phyloP scores from a whole-genome alignment of 2,888 invertebrate species.

The Cataglyphis altisquamis region DNA sequence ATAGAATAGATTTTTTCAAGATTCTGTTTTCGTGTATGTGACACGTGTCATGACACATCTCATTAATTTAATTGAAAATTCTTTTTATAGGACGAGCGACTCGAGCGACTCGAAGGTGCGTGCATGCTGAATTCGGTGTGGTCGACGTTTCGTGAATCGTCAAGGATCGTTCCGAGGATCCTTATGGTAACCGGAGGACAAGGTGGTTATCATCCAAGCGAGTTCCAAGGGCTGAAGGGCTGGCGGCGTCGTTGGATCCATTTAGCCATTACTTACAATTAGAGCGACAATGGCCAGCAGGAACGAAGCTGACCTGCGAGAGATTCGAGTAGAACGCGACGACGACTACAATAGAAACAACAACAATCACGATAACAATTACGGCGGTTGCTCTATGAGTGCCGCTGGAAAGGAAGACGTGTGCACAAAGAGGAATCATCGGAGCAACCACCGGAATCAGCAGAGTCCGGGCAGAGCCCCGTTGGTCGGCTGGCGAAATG shows the following conservation, averaged over 20 bases:
- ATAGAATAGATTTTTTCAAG: not conserved
- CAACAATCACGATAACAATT: conserved; percentile 67
- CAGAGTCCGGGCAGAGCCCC: conserved; percentile 74
- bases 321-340: conserved; percentile 45
- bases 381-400: conserved; percentile 32
- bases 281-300: conserved; percentile 80
- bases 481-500: conserved; percentile 84
- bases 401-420: conserved; percentile 66
- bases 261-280: conserved; percentile 81
- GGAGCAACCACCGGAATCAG: conserved; percentile 43
- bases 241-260: conserved; percentile 84
- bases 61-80: not conserved
- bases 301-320: conserved; percentile 73
- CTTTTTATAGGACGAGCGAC: conserved; percentile 72
- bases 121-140: conserved; percentile 81
- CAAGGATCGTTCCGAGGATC: conserved; percentile 78
- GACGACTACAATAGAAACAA: conserved; percentile 29
- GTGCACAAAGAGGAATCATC: conserved; percentile 69
- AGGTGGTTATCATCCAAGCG: conserved; percentile 75
- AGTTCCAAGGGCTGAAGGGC: conserved; percentile 83
- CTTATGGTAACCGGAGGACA: conserved; percentile 83
- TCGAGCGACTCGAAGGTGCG: conserved; percentile 74
- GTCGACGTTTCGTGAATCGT: conserved; percentile 67
- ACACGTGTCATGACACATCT: not conserved
- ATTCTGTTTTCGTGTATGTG: not conserved